These are phyloP conservation scores for Drosophila pegasa DNA, from an alignment of 2,888 invertebrate species.

Conservation along the genomic window DNA sequence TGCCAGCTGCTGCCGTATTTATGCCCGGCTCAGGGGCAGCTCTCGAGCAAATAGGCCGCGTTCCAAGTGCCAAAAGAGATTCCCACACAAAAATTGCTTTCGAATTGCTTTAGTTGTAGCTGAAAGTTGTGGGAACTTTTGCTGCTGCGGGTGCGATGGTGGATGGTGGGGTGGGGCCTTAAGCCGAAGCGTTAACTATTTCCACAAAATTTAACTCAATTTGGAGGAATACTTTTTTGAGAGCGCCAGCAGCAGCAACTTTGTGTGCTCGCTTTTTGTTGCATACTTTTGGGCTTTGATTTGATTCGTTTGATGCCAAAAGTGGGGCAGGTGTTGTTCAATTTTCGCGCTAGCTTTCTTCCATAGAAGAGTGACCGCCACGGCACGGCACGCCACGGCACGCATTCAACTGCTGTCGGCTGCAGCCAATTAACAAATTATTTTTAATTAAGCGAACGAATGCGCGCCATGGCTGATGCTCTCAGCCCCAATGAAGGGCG, in stretches of 20 bases:
- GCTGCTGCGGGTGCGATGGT: neutral
- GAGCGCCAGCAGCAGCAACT: conserved; percentile 15
- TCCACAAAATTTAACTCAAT: conserved; percentile 49
- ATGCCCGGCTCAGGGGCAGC: conserved; percentile 1
- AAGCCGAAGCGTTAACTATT: conserved; percentile 36
- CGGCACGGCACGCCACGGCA: neutral
- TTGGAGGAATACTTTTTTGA: conserved; percentile 32
- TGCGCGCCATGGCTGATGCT: conserved; percentile 27
- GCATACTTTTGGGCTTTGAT: conserved; percentile 63
- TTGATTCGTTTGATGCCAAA: conserved; percentile 38
- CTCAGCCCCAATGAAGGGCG: conserved; percentile 4
- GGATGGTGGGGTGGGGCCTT: neutral
- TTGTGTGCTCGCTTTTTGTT: conserved; percentile 37
- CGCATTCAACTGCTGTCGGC: conserved; percentile 23
- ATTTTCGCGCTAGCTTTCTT: conserved; percentile 6
- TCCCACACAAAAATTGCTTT: conserved; percentile 38
- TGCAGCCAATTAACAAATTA: conserved; percentile 60
- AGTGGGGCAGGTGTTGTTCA: conserved; percentile 24
- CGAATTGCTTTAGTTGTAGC: conserved; percentile 58
- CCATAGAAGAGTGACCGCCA: conserved; percentile 13
- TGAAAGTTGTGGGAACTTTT: conserved; percentile 36
- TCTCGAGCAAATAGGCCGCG: conserved; percentile 1
- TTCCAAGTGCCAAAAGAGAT: conserved; percentile 9
- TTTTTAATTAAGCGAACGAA: conserved; percentile 63
- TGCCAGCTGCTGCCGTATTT: conserved; percentile 7